phyloP scores from a whole-genome alignment of 2,888 invertebrate genomes.

The Agrochola lota region DNA sequence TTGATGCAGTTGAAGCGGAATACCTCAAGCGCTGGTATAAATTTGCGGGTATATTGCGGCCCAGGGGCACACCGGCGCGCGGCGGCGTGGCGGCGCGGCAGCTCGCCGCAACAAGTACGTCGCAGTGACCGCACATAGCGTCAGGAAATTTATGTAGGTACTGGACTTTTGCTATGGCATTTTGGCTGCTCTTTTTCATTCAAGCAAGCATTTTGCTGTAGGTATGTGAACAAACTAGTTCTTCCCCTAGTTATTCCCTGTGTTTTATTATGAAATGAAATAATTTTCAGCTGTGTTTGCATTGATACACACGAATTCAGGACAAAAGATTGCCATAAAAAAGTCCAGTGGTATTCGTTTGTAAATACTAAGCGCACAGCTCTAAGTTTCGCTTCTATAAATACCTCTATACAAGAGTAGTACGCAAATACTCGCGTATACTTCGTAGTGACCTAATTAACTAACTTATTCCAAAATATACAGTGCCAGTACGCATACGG shows the following conservation, averaged over 20 bases:
- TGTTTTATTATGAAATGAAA: neutral
- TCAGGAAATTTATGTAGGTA: neutral
- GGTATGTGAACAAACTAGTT: too few relatives aligned
- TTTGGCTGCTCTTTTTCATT: neutral
- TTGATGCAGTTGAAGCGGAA: conserved; percentile 28
- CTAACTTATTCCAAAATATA: too few relatives aligned
- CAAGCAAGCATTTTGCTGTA: neutral
- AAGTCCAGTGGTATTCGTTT: neutral
- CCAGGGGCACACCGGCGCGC: neutral
- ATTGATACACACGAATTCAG: neutral
- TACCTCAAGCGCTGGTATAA: too few relatives aligned
- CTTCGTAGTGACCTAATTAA: too few relatives aligned
- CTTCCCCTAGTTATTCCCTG: too few relatives aligned
- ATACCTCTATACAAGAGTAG: too few relatives aligned
- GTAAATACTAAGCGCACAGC: neutral
- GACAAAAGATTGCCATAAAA: neutral
- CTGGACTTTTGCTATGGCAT: neutral
- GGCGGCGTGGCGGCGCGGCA: too few relatives aligned
- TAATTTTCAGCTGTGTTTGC: neutral
- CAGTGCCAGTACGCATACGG: too few relatives aligned
- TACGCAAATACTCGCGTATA: too few relatives aligned
- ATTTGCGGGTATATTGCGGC: conserved; percentile 15
- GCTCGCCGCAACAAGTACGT: neutral
- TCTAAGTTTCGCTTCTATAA: neutral
- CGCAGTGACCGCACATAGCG: conserved; percentile 18